Evolutionary conservation across 2,113 vertebrate genomes (phyloP).

Genomic region (Elaphurus davidianus): DNA sequence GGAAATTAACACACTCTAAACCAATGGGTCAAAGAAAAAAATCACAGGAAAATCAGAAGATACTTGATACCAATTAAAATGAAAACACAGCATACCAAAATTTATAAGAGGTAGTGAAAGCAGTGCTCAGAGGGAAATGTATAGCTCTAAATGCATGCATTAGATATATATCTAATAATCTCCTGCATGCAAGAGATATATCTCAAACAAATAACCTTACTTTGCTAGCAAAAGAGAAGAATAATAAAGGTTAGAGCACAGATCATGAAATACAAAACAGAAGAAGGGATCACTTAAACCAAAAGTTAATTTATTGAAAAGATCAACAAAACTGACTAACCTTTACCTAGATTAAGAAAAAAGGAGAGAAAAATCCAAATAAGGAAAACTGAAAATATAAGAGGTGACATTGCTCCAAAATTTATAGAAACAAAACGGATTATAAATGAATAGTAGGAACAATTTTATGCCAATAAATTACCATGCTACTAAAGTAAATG

Average conservation of each 20-base stretch:
- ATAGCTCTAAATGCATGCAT: neutral
- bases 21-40: neutral
- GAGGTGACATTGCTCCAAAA: neutral
- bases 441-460: neutral
- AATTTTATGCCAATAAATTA: neutral
- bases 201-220: neutral
- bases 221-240: neutral
- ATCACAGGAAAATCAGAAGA: neutral
- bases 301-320: neutral
- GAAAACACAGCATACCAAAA: neutral
- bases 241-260: neutral
- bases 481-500: neutral
- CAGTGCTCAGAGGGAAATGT: neutral
- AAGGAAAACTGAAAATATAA: neutral
- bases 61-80: conserved; percentile 13
- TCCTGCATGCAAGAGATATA: neutral
- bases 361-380: neutral
- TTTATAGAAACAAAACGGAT: neutral
- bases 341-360: neutral
- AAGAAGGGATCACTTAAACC: neutral
- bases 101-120: neutral
- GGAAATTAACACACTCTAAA: neutral
- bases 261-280: neutral
- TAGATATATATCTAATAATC: neutral
- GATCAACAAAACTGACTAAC: neutral